Conservation (phyloP, 2,888 invertebrate species). For the Caenorhabditis drosophilae region DNA sequence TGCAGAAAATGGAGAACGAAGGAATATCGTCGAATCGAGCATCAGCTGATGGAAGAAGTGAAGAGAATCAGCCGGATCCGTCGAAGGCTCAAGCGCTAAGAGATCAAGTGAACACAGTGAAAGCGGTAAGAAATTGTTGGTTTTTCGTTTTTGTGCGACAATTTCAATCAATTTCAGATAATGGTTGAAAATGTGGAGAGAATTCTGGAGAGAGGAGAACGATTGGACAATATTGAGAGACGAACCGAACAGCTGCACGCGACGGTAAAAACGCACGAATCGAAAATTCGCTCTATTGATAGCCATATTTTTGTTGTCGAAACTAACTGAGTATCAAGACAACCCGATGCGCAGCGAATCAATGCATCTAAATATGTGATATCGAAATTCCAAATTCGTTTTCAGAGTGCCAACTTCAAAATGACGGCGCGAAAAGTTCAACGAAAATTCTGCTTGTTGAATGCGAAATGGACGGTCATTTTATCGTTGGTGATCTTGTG, state of each 20-base stretch:
- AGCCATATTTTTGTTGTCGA: no score
- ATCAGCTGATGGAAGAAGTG: no score
- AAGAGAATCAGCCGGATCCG: slow-evolving; percentile 3
- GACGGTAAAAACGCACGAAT: slow-evolving; percentile 33
- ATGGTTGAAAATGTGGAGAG: slow-evolving; percentile 64
- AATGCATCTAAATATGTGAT: no score
- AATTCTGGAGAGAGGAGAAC: slow-evolving; percentile 64
- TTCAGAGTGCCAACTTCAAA: slow-evolving; percentile 50
- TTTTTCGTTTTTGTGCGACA: no score
- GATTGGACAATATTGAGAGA: slow-evolving; percentile 59
- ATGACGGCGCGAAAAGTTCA: slow-evolving; percentile 57
- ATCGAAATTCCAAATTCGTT: neutral
- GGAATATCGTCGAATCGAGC: no score
- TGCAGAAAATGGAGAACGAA: slow-evolving; percentile 30
- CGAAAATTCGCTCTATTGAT: no score
- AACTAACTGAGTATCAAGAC: no score
- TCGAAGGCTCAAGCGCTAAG: slow-evolving; percentile 26
- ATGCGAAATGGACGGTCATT: slow-evolving; percentile 64
- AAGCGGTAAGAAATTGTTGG: no score
- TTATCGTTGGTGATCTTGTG: slow-evolving; percentile 30
- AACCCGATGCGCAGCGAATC: no score
- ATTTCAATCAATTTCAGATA: no score
- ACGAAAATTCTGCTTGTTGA: slow-evolving; percentile 57
- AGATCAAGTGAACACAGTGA: slow-evolving; percentile 51
- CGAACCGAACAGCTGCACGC: slow-evolving; percentile 53